phyloP scores from a whole-genome alignment of 2,113 vertebrate genomes.

The Hippocampus abdominalis region DNA sequence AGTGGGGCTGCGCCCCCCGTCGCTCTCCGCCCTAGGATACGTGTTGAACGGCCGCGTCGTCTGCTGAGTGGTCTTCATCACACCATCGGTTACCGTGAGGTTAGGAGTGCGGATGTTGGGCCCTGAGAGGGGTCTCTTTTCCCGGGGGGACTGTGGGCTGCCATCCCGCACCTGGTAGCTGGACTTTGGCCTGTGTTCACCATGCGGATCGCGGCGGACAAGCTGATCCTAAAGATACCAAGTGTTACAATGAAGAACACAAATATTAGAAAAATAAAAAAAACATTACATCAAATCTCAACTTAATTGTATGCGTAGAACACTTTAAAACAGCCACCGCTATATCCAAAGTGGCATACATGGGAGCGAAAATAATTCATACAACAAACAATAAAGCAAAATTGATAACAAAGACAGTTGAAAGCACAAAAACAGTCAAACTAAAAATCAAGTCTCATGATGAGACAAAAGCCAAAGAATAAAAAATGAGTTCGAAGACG shows the following conservation, averaged over 20 bases:
- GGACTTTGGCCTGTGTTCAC: constrained; percentile 83
- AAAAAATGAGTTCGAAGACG: too few species aligned
- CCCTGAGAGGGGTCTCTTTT: constrained; percentile 88
- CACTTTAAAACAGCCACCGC: too few species aligned
- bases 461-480: too few species aligned
- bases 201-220: constrained; percentile 65
- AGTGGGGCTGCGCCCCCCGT: constrained; percentile 71
- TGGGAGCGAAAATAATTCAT: too few species aligned
- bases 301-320: too few species aligned
- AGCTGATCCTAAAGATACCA: constrained; percentile 49
- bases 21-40: constrained; percentile 85
- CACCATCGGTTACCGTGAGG: constrained; percentile 68
- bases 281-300: too few species aligned
- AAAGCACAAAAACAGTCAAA: too few species aligned
- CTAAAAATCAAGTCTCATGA: too few species aligned
- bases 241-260: not conserved
- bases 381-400: too few species aligned
- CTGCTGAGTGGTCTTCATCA: constrained; percentile 77
- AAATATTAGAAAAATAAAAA: not conserved
- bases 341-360: too few species aligned
- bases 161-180: constrained; percentile 66
- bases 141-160: constrained; percentile 79
- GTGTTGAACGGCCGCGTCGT: constrained; percentile 86
- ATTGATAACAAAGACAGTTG: too few species aligned
- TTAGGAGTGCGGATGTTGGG: constrained; percentile 83